phyloP scores from a whole-genome alignment of 2,888 invertebrate species.

The Troilus luridus region DNA sequence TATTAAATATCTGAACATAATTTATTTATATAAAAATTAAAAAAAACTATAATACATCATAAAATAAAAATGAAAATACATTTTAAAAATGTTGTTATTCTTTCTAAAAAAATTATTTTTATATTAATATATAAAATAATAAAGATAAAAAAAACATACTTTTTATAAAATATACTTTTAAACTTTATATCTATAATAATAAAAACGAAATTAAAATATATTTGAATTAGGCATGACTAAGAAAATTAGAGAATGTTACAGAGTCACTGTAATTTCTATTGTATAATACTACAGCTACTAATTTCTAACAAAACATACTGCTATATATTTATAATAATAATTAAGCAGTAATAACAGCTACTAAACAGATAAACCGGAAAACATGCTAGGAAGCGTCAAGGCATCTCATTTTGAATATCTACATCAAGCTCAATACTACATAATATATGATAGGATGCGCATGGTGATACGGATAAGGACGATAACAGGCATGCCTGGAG shows the following conservation, averaged over 20 bases:
- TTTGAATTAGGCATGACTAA: not conserved
- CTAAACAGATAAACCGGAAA: not conserved
- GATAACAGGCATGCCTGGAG: slow-evolving; percentile 1
- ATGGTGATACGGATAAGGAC: slow-evolving; percentile 6
- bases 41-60: too few species aligned
- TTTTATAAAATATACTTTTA: too few species aligned
- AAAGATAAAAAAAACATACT: too few species aligned
- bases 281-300: not conserved
- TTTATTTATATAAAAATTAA: too few species aligned
- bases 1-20: too few species aligned
- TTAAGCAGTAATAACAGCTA: not conserved
- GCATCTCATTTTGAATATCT: not conserved
- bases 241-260: not conserved
- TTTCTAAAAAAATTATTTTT: too few species aligned
- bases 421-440: not conserved
- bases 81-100: too few species aligned
- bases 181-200: too few species aligned
- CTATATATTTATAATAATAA: too few species aligned
- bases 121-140: too few species aligned
- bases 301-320: not conserved
- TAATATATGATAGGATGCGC: not conserved
- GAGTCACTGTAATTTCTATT: not conserved
- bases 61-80: too few species aligned
- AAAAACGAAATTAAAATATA: not conserved
- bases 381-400: slow-evolving; percentile 28